These are phyloP conservation scores for Pyrrhia umbra DNA, from an alignment of 2,888 invertebrate species.

Conservation along the genomic window DNA sequence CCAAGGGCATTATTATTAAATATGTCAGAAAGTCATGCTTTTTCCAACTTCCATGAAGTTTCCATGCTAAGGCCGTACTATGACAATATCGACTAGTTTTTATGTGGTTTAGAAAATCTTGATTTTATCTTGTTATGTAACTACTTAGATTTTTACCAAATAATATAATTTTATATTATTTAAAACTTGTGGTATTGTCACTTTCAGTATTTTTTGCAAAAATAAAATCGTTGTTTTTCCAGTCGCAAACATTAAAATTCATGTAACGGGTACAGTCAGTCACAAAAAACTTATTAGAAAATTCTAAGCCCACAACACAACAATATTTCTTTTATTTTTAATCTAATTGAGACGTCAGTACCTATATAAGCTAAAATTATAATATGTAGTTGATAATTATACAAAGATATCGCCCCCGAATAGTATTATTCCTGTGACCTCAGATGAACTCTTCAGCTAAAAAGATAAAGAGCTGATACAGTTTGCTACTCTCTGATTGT, in stretches of 20 bases:
- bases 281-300: not conserved
- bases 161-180: too few relatives aligned
- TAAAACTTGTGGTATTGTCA: too few relatives aligned
- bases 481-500: not conserved
- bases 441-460: slow-evolving; percentile 26
- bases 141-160: too few relatives aligned
- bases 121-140: too few relatives aligned
- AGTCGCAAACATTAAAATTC: too few relatives aligned
- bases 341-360: not conserved
- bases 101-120: too few relatives aligned
- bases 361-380: not conserved
- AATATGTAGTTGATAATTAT: not conserved
- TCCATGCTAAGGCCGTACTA: too few relatives aligned
- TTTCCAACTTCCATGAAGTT: not conserved
- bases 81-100: too few relatives aligned
- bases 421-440: slow-evolving; percentile 46
- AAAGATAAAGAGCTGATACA: slow-evolving; percentile 28
- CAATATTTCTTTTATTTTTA: too few relatives aligned
- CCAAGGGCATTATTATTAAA: slow-evolving; percentile 13
- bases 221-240: too few relatives aligned
- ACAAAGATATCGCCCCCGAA: slow-evolving; percentile 3
- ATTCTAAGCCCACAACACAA: not conserved
- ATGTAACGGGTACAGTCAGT: not conserved
- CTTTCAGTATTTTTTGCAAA: too few relatives aligned
- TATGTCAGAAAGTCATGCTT: not conserved